Evolutionary conservation across 1,140 invertebrate species (phyloP).

Genomic region (Ruditapes philippinarum): DNA sequence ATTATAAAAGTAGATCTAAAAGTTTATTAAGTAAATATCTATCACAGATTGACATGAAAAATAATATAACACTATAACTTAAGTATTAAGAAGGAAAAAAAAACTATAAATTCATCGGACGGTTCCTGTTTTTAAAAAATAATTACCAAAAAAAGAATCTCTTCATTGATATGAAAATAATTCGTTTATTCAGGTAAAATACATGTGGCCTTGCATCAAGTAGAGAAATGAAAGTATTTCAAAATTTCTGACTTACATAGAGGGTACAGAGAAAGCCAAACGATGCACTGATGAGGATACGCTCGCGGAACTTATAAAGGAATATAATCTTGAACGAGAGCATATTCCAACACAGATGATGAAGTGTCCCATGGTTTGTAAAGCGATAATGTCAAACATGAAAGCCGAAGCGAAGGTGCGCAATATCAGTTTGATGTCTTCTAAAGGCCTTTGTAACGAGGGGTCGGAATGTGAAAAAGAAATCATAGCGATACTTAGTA

Average conservation of each 20-base stretch:
- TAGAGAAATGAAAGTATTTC: constrained; percentile 70
- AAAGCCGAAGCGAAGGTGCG: constrained; percentile 88
- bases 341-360: constrained; percentile 90
- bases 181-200: too few relatives aligned
- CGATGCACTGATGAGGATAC: constrained; percentile 88
- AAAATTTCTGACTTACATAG: constrained; percentile 88
- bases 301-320: constrained; percentile 87
- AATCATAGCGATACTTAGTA: constrained; percentile 67
- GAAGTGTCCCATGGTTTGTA: constrained; percentile 90
- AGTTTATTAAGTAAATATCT: too few relatives aligned
- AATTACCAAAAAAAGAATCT: too few relatives aligned
- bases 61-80: too few relatives aligned
- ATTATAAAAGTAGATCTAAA: too few relatives aligned
- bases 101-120: too few relatives aligned
- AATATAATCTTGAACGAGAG: constrained; percentile 88
- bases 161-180: too few relatives aligned
- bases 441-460: constrained; percentile 88
- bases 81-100: too few relatives aligned
- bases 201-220: too few relatives aligned
- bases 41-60: too few relatives aligned
- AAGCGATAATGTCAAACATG: constrained; percentile 89
- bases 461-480: constrained; percentile 63
- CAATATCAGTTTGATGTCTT: constrained; percentile 90
- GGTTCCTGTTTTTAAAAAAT: too few relatives aligned
- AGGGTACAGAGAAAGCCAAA: constrained; percentile 89